Base-by-base conservation (phyloP, 2,113 vertebrate species). In the Rattus rattus region DNA sequence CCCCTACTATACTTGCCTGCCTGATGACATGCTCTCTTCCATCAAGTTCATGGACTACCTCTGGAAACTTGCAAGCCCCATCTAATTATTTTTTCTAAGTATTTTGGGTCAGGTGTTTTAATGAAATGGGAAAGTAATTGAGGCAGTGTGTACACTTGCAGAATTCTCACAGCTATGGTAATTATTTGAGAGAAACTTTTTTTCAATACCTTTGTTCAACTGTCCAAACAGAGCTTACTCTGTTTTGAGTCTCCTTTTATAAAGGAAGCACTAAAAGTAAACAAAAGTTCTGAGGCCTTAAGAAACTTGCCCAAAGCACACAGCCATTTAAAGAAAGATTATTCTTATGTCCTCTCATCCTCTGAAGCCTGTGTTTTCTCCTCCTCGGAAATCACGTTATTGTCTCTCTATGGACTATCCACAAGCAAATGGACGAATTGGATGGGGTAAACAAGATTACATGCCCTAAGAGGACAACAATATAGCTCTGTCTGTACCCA, bases 401-500 rank as follows among this genome's bases (percentile, higher is more conserved):
- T 52, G 19, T 30, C 16, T 92, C 33, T 96, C 39, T 36, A 43
- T 56, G 80, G 90, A 83, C 26, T 77, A 92, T 88, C 30, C 77
- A 81, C 3, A 33, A 92, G 17, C 33, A 65, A 94, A 79, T 92
- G 61, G 90, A 33, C 92, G 43, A 89, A 83, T 3, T 94, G 43
- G 24, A 39, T 89, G 65, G 88, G 33, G 70, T 79, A 93, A 97
- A 92, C 19, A 84, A 69, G 69, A 88, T 89, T 77, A 91, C 76
- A 84, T 10, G 19, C 47, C 22, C 56, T 56, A 90, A 90, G 72
- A 2, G 11, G 89, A 67, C 69, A 96, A 69, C 59, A 83, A 79
- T 26, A 84, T 73, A 92, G 67, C 22, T n/a, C 8, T 3, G 52
- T 36, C 30, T 14, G 91, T 1, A 76, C 19, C 43, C 5, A 1